Evolutionary conservation across 1,140 invertebrate genomes (phyloP), one percentile per base, ranked within the genome.

Genomic region (Condylostylus longicornis): DNA sequence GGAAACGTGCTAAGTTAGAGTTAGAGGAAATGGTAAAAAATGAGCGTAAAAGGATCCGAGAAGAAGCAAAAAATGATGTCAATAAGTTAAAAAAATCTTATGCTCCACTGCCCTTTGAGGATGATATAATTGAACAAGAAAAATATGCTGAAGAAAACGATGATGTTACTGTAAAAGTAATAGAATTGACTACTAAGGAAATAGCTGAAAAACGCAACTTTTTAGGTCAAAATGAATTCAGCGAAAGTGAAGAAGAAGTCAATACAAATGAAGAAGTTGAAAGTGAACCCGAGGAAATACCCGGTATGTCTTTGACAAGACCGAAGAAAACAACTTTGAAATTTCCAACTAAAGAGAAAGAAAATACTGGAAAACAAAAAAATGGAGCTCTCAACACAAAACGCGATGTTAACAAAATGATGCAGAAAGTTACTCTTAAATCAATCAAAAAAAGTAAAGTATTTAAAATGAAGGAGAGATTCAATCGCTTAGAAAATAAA

Each of bases 151-250:
- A 81, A 57, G 68, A 76, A 46, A n/a, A n/a, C n/a, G 72, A 76
- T n/a, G 71, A 77, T 49, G 76, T 79, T 5, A 75, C 75, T 47
- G 75, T 83, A 5, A 80, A 77, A 62, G 74, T 83, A 37, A 65
- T 77, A 1, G 78, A 82, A 51, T 55, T 83, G 10, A 73, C 75
- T 19, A 62, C 75, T 30, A 69, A 71, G 32, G 71, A 74, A 22
- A 61, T 79, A 33, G 67, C 74, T 7, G 67, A 72, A 37, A 66
- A 70, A 48, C 70, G 71, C 43, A 71, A 74, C 50, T 75, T 76
- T 58, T 77, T 82, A 40, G 79, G 78, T 7, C 64, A 70, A 31
- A 82, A 82, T 52, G 66, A 58, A 52, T 69, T 70, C 14, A 61
- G 54, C 41, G 59, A 61, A 41, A 35, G 57, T 33, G 46, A 61